Base-by-base conservation (phyloP, 2,888 invertebrate species). In the Lithophane ornitopus region DNA sequence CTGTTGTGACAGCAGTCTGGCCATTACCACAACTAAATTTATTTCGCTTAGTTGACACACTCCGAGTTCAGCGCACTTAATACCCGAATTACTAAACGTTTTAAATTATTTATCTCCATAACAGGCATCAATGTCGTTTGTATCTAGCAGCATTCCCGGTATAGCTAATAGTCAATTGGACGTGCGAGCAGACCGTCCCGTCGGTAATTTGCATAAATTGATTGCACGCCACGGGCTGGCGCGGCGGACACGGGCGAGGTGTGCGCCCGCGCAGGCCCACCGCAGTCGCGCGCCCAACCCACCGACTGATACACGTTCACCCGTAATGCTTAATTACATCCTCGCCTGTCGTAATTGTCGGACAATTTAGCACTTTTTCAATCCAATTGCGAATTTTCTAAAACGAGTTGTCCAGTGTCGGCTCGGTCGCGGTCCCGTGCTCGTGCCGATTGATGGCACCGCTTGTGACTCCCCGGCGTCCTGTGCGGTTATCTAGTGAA, bases 201-300 rank as follows among this genome's bases (percentile, higher is more conserved):
- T 91, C 90, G 89, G 89, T 93, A 94, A 96, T 96, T 96, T 96
- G 94, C 96, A 96, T 96, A 94, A 96, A 96, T 96, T 95, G 95
- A 95, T 96, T 93, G 94, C 94, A 92, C 90, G 91, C 90, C 90
- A 91, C 91, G 89, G 91, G 90, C 88, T 89, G 91, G 91, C 90
- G 91, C 89, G 90, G 91, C 89, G 89, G 84, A 85, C 84, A 90
- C 89, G 89, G 86, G 85, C 85, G 88, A 87, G 93, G 91, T 92
- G 92, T 92, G 92, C 92, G 89, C 90, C 86, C 86, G 85, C 90
- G 89, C 88, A 87, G 88, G 85, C 89, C 90, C 92, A 88, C 90
- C 93, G 91, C 95, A 96, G 96, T 95, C 95, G 95, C 93, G 94
- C 95, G 93, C 93, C 93, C 94, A 94, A 92, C 94, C 94, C 95